Percentiles rank a stretch among this genome's conserved stretches.
phyloP scores from a whole-genome alignment of 2,888 invertebrate genomes.

The Parnassius mnemosyne region DNA sequence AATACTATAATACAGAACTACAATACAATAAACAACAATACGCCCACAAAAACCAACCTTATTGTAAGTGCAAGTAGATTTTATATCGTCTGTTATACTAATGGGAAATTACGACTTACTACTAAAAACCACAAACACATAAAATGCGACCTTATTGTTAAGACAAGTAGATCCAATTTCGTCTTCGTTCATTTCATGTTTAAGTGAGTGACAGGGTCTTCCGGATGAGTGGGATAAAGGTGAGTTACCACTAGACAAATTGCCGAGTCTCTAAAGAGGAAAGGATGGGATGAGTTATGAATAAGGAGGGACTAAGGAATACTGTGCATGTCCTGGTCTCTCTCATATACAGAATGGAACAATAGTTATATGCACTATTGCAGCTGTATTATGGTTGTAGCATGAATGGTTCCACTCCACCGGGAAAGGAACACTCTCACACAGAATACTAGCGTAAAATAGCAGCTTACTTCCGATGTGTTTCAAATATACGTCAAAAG shows the following conservation, averaged over 20 bases:
- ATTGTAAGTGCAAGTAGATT: slow-evolving; percentile 34
- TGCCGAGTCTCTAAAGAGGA: slow-evolving; percentile 5
- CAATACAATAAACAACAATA: too few species aligned
- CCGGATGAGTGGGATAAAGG: background rate
- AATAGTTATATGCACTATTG: too few species aligned
- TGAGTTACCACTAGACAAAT: slow-evolving; percentile 7
- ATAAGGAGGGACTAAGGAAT: background rate
- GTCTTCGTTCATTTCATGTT: slow-evolving; percentile 29
- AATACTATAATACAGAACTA: too few species aligned
- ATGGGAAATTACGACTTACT: too few species aligned
- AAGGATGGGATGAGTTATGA: background rate
- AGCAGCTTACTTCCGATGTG: too few species aligned
- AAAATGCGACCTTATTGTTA: slow-evolving; percentile 45
- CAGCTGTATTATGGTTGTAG: too few species aligned
- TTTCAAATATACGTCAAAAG: too few species aligned
- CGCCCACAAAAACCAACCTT: background rate
- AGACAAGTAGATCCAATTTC: slow-evolving; percentile 41
- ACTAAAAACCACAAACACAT: slow-evolving; percentile 1
- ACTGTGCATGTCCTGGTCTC: too few species aligned
- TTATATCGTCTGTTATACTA: slow-evolving; percentile 37
- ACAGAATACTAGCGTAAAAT: too few species aligned
- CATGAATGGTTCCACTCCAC: too few species aligned
- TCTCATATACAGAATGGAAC: too few species aligned
- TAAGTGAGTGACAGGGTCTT: slow-evolving; percentile 5
- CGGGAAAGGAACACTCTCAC: too few species aligned